These are phyloP conservation scores for Rostrhamus sociabilis DNA, from an alignment of 2,797 vertebrate genomes.

Conservation along the genomic window DNA sequence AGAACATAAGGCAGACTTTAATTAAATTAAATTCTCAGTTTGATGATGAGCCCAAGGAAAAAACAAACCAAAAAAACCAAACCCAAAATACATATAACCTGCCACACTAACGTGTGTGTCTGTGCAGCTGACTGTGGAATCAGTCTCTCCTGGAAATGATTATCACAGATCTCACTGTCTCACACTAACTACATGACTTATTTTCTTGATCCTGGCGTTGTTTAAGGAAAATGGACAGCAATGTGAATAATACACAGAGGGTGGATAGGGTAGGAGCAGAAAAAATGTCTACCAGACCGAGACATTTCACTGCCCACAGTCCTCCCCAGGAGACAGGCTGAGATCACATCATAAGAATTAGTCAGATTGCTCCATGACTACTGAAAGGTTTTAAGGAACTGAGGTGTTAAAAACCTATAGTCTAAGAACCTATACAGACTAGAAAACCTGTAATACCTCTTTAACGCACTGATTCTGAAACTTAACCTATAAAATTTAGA, in stretches of 20 bases:
- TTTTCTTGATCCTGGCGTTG: neutral
- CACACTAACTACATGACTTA: neutral
- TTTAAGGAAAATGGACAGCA: neutral
- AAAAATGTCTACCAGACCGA: neutral
- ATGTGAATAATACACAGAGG: neutral
- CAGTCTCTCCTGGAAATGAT: neutral
- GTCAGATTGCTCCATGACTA: neutral
- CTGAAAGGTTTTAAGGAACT: neutral
- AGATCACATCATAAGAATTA: neutral
- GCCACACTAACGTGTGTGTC: neutral
- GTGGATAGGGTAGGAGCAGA: neutral
- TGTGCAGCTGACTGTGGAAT: neutral
- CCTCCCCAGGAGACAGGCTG: neutral
- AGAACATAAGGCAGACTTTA: neutral
- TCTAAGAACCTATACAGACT: neutral
- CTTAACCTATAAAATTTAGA: neutral
- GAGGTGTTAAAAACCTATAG: neutral
- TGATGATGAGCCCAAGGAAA: neutral
- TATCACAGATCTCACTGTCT: neutral
- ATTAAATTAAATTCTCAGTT: neutral
- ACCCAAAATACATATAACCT: neutral
- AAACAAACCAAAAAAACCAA: neutral
- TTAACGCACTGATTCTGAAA: neutral
- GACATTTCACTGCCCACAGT: conserved; percentile 7
- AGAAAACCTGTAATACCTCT: neutral